Evolutionary conservation across 1,140 invertebrate species (phyloP).

Genomic region (Plutomurus gul): DNA sequence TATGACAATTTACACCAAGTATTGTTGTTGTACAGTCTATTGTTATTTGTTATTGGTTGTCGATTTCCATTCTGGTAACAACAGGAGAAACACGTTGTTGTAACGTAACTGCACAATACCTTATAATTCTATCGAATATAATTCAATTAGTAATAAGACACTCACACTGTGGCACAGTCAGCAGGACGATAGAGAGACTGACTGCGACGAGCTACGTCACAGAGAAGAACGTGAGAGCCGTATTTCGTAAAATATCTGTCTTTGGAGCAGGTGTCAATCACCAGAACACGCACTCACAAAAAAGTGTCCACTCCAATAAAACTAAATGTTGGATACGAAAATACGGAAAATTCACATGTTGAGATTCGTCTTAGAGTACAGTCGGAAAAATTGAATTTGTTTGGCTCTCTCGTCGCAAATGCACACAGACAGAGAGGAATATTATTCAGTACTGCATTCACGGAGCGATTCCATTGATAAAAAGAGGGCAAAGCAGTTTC

Average conservation of each 20-base stretch:
- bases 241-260: too few relatives aligned
- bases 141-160: constrained; percentile 13
- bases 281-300: background rate
- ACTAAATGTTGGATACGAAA: background rate
- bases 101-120: background rate
- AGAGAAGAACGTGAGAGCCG: background rate
- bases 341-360: background rate
- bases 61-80: background rate
- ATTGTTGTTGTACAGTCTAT: constrained; percentile 18
- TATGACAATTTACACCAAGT: constrained; percentile 11
- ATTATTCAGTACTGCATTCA: too few relatives aligned
- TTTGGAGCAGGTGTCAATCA: background rate
- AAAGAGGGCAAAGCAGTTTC: background rate
- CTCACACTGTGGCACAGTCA: background rate
- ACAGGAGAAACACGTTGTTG: too few relatives aligned
- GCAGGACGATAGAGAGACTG: background rate
- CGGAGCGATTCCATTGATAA: constrained; percentile 6
- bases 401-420: too few relatives aligned
- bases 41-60: constrained; percentile 24
- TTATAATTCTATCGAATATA: background rate
- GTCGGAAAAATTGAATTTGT: too few relatives aligned
- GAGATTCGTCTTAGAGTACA: too few relatives aligned
- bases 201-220: background rate
- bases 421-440: too few relatives aligned
- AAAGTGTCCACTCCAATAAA: background rate